Conservation (phyloP, 2,797 vertebrate genomes). For the Manis crassicaudata region DNA sequence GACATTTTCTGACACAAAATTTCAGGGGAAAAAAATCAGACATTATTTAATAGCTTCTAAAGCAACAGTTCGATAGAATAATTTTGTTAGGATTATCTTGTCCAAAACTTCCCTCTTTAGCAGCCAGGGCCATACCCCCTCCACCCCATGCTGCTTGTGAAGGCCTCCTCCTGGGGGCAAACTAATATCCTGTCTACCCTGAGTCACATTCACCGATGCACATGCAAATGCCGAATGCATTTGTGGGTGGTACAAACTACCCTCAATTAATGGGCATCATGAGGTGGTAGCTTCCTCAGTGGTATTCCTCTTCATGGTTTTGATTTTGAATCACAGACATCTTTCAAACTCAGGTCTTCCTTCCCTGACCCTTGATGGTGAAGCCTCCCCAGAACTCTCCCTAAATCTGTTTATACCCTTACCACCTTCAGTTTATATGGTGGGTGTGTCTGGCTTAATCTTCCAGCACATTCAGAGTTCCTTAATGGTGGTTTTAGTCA, state of each 20-base stretch:
- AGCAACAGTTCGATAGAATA: neutral
- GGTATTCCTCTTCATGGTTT: neutral
- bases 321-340: neutral
- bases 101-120: neutral
- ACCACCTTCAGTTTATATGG: neutral
- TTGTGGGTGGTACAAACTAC: too few relatives aligned
- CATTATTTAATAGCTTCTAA: neutral
- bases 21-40: neutral
- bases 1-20: neutral
- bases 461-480: neutral
- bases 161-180: neutral
- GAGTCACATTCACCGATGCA: neutral
- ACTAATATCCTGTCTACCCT: accelerated
- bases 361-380: neutral
- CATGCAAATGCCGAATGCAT: too few relatives aligned
- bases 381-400: neutral
- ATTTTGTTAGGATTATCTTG: neutral
- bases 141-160: neutral
- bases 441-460: neutral
- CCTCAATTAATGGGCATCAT: too few relatives aligned
- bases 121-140: accelerated
- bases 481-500: neutral
- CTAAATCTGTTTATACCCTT: neutral
- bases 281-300: neutral
- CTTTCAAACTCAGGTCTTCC: neutral